Base-by-base conservation (phyloP, 2,113 vertebrate species). In the Emberiza fucata region DNA sequence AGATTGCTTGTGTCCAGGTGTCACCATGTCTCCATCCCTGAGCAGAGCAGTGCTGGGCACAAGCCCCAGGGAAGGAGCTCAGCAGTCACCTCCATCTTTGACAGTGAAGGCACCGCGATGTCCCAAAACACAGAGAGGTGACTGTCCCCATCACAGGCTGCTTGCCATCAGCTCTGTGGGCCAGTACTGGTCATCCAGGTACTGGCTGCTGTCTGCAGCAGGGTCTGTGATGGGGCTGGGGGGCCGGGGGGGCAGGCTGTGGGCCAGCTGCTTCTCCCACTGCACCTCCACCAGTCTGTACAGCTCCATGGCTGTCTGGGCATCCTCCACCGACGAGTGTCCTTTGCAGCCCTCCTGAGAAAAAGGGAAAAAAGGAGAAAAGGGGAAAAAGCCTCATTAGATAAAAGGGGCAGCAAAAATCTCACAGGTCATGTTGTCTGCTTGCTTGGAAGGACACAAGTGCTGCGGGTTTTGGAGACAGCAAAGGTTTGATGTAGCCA, bases 181-280 rank as follows among this genome's bases (percentile, higher is more conserved):
- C 99, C 99, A 99, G 97, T 99, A 99, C 94, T 95, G 97, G 93
- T 99, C 99, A 21, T 99, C 98, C 99, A 99, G 98, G 97, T 98
- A 99, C 89, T 98, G 98, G 45, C 70, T 96, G 56, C 95, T 88
- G 79, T 98, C 98, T 3, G 95, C 48, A 27, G 68, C 44, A 6
- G 96, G 94, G 79, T 97, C 97, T 1, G 96, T 94, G 44, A 94
- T 2, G 0, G 37, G 75, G 37, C 95, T 96, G 11, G 96, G 86
- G 2, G 94, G 50, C 1, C n/a, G 56, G 1, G 56, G 40, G 8
- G 83, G 63, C 53, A 94, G 75, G 14, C 42, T 89, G 27, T 9
- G 39, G 73, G 97, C 97, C 78, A 98, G 59, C 42, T 98, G 95
- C 33, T 79, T 89, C 69, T 99, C 99, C 99, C 99, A 99, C 87